These are phyloP conservation scores for Toxotes chatareus DNA, from an alignment of 2,113 vertebrate genomes.

Conservation along the genomic window DNA sequence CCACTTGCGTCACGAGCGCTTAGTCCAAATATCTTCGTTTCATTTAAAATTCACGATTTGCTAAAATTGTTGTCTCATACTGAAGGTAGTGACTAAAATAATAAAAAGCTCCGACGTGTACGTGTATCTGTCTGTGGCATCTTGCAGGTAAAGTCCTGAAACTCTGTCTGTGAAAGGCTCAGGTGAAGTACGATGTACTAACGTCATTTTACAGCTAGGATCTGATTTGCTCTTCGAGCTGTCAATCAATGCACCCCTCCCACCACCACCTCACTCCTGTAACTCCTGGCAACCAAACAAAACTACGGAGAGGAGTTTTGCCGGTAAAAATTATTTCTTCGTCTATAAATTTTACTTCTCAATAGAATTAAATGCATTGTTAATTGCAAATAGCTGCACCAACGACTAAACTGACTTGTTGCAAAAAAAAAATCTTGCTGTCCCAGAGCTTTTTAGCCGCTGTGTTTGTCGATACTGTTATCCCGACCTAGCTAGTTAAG, in stretches of 20 bases:
- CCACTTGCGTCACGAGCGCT: background rate
- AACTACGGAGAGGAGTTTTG: background rate
- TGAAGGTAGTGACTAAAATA: background rate
- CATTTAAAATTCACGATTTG: background rate
- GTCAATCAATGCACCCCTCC: constrained; percentile 15
- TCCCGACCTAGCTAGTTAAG: background rate
- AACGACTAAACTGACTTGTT: background rate
- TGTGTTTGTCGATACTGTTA: background rate
- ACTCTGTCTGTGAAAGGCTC: background rate
- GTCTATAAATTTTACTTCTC: background rate
- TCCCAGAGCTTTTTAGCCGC: background rate
- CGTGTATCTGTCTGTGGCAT: background rate
- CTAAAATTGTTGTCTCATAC: background rate
- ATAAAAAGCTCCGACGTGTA: too few relatives aligned
- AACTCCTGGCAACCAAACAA: constrained; percentile 74
- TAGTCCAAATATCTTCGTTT: background rate
- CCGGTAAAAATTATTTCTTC: constrained; percentile 40
- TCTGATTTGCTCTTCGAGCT: constrained; percentile 50
- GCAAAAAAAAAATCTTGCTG: background rate
- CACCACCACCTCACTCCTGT: constrained; percentile 30
- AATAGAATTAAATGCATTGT: too few relatives aligned
- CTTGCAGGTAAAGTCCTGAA: background rate
- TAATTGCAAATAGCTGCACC: background rate
- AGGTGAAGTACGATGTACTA: background rate
- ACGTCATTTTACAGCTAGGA: constrained; percentile 1